Evolutionary conservation across 2,888 invertebrate genomes (phyloP).

Genomic region (Adelphocoris suturalis): DNA sequence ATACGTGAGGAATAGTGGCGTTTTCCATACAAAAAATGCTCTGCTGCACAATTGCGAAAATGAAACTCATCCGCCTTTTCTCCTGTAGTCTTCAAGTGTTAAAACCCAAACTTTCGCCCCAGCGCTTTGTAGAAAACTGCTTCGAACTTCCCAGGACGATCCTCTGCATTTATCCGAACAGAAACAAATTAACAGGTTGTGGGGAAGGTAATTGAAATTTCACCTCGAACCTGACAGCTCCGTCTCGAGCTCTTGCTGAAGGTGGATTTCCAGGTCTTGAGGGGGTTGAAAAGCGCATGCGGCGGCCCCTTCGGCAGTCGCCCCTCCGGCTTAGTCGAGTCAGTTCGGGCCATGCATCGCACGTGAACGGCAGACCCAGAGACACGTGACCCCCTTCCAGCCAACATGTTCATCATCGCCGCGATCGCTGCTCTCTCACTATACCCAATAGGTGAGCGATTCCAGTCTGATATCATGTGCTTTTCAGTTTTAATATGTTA

Average conservation of each 20-base stretch:
- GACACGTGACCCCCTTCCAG: background rate
- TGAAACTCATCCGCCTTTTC: too few species aligned
- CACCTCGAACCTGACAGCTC: background rate
- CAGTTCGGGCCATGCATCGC: slow-evolving; percentile 65
- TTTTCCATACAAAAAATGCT: too few species aligned
- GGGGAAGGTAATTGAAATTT: slow-evolving; percentile 10
- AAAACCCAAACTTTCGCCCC: background rate
- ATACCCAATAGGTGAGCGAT: slow-evolving; percentile 57
- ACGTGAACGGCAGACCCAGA: slow-evolving; percentile 29
- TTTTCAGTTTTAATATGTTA: too few species aligned
- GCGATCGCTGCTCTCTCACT: slow-evolving; percentile 62
- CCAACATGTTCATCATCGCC: slow-evolving; percentile 62
- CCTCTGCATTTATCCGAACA: background rate
- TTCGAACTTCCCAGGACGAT: background rate
- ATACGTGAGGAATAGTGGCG: too few species aligned
- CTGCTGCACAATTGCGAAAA: too few species aligned
- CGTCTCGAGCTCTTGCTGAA: background rate
- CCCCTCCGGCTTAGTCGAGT: background rate
- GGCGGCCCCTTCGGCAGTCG: slow-evolving; percentile 10
- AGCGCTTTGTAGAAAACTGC: background rate
- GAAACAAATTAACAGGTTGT: background rate
- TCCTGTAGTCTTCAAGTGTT: too few species aligned
- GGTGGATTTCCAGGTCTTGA: background rate
- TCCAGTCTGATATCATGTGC: background rate
- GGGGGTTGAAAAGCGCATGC: slow-evolving; percentile 41